Evolutionary conservation across 2,113 vertebrate species (phyloP).

Genomic region (Puma concolor): DNA sequence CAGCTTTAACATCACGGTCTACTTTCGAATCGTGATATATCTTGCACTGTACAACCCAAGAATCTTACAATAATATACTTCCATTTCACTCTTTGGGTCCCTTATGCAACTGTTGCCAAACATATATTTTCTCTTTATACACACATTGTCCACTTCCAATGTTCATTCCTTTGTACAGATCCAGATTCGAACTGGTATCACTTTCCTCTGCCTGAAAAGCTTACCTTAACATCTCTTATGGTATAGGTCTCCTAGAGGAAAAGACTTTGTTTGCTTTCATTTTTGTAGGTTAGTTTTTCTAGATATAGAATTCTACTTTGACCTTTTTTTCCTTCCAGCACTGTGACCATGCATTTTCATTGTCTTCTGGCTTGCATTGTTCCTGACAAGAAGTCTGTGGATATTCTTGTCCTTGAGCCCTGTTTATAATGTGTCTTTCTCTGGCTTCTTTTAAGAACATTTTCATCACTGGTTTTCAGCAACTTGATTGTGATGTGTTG

Average conservation of each 20-base stretch:
- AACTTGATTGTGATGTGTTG: not conserved
- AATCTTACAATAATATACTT: not conserved
- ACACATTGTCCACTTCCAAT: not conserved
- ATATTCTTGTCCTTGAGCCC: not conserved
- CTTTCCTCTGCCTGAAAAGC: not conserved
- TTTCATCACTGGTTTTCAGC: not conserved
- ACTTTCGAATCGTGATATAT: not conserved
- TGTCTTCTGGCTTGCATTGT: not conserved
- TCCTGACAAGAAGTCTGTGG: not conserved
- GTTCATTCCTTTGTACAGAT: not conserved
- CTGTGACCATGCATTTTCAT: not conserved
- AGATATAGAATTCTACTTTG: not conserved
- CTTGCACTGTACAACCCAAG: not conserved
- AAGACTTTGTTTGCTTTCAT: not conserved
- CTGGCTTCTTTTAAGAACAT: not conserved
- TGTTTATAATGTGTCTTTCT: not conserved
- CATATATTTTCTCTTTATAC: not conserved
- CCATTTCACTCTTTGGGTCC: not conserved
- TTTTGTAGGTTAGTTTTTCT: conserved; percentile 1
- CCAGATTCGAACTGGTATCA: not conserved
- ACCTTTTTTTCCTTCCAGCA: not conserved
- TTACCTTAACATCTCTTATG: not conserved
- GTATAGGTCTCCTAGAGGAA: not conserved
- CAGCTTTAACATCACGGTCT: not conserved
- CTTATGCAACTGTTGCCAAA: not conserved